Evolutionary conservation across 2,113 vertebrate species (phyloP).

Genomic region (Megaceryle torquata): DNA sequence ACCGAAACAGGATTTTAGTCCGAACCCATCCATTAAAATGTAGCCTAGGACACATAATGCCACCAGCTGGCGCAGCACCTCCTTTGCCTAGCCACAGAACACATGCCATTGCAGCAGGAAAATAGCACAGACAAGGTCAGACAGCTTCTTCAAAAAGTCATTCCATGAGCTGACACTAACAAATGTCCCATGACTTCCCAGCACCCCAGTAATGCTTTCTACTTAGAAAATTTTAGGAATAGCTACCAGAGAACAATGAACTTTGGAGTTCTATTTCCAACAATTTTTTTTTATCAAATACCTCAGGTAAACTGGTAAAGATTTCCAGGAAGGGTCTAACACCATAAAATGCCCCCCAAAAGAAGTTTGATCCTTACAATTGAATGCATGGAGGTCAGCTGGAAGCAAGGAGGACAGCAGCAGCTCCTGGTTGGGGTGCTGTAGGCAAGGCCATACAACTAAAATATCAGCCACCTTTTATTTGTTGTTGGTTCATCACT

Average conservation of each 20-base stretch:
- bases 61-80: not conserved
- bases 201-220: not conserved
- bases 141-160: not conserved
- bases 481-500: not conserved
- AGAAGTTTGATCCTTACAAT: not conserved
- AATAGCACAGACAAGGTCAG: not conserved
- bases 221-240: not conserved
- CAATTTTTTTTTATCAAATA: not conserved
- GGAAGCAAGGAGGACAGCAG: not conserved
- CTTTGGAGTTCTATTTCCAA: not conserved
- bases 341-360: not conserved
- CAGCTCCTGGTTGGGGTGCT: not conserved
- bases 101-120: rapidly evolving
- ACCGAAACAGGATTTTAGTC: not conserved
- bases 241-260: not conserved
- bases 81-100: not conserved
- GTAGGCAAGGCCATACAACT: not conserved
- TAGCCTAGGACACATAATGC: not conserved
- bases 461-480: not conserved
- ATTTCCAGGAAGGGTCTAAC: not conserved
- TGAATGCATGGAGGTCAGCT: not conserved
- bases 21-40: not conserved
- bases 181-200: not conserved
- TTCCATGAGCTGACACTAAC: not conserved
- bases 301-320: not conserved